Base-by-base conservation (phyloP, 2,888 invertebrate genomes). In the Nebria salina region DNA sequence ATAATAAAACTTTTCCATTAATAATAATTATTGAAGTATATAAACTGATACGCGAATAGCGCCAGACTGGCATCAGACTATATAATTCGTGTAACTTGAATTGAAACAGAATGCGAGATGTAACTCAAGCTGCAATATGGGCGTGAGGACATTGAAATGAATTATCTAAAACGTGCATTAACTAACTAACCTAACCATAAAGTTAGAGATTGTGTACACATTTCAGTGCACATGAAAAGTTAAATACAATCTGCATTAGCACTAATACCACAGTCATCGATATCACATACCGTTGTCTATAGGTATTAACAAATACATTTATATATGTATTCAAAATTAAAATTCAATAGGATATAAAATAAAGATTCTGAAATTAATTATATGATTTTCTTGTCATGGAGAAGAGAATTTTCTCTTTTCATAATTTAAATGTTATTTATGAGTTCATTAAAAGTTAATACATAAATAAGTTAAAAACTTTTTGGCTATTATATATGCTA, bases 161-260 rank as follows among this genome's bases (percentile, higher is more conserved):
- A 25, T 15, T 20, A 66, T 68, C 20, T 20, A 20, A 20, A n/a
- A 15, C 15, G 20, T 20, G 68, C 9, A 25, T 20, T 26, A 15
- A 70, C 34, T 70, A 70, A 70, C 70, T 70, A 70, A 70, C 70
- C 25, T 25, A 68, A 68, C 25, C 70, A 70, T 54, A 70, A 70
- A 34, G 11, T 70, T 70, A 70, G 26, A 26, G 70, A 70, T 13
- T 15, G 3, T 68, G 68, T 54, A 13, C 54, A 54, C 54, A 54
- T 11, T 54, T 54, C 54, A 54, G 54, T 54, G 4, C 54, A 54
- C 54, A 54, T 54, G 54, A 54, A 54, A 54, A 54, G 11, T 8
- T 54, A 54, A 8, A 11, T 54, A 8, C 8, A 54, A 54, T 54
- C 54, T 2, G 1, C 54, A 54, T 54, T 54, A 8, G 54, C 8